Evolutionary conservation across 2,888 invertebrate species (phyloP).

Genomic region (Agrilus biguttatus): DNA sequence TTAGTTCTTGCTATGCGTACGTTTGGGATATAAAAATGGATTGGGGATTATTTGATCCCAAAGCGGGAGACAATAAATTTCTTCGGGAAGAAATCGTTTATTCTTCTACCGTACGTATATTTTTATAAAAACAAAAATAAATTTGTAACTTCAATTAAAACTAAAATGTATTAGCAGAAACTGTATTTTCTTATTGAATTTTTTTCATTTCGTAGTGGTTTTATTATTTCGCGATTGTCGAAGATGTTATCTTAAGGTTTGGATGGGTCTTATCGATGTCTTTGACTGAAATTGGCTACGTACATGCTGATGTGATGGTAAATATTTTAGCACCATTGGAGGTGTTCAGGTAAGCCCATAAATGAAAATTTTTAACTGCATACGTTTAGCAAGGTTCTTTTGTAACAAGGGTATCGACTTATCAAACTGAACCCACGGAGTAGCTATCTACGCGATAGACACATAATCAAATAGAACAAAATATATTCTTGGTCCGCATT

Average conservation of each 20-base stretch:
- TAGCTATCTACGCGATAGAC: no score
- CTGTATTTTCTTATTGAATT: no score
- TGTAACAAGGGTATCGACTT: no score
- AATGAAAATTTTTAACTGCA: no score
- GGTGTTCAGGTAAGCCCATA: conserved; percentile 58
- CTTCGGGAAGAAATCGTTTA: conserved; percentile 92
- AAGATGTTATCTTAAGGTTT: conserved; percentile 86
- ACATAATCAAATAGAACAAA: no score
- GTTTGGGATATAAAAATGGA: conserved; percentile 99
- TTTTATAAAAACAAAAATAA: not conserved
- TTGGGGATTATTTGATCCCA: conserved; percentile 91
- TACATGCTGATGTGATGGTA: conserved; percentile 68
- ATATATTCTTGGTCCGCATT: no score
- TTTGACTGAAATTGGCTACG: conserved; percentile 61
- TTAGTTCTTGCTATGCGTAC: conserved; percentile 89
- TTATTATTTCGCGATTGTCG: conserved; percentile 92
- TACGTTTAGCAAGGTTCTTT: no score
- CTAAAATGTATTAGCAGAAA: no score
- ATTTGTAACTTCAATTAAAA: no score
- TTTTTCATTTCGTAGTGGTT: conserved; percentile 48
- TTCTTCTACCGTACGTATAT: conserved; percentile 63
- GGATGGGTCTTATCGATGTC: conserved; percentile 84
- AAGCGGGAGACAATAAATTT: conserved; percentile 82
- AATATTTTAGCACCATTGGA: conserved; percentile 74
- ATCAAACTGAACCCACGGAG: no score